Percentiles rank a stretch among this genome's conserved stretches.
Conservation (phyloP, 2,113 vertebrate genomes). For the Chamaea fasciata region DNA sequence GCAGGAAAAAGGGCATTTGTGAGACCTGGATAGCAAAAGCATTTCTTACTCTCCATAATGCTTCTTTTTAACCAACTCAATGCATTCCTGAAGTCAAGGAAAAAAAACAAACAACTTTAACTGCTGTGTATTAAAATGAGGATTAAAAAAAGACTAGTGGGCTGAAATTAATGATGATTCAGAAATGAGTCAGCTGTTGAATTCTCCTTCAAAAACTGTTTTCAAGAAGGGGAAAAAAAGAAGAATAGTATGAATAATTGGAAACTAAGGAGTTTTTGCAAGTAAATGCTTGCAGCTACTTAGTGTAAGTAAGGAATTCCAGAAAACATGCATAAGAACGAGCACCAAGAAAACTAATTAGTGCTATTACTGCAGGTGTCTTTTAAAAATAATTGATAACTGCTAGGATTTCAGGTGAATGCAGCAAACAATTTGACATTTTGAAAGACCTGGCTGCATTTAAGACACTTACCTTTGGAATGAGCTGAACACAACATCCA, state of each 20-base stretch:
- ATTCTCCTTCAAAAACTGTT: conserved; percentile 64
- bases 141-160: conserved; percentile 46
- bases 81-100: neutral
- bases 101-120: conserved; percentile 38
- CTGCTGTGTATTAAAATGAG: neutral
- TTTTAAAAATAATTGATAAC: neutral
- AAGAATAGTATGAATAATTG: conserved; percentile 61
- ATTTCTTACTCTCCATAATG: neutral
- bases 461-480: neutral
- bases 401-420: neutral
- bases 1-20: neutral
- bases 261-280: conserved; percentile 53
- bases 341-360: neutral
- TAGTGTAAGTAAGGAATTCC: neutral
- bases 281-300: conserved; percentile 48
- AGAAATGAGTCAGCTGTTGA: conserved; percentile 73
- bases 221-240: conserved; percentile 28
- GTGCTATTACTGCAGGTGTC: neutral
- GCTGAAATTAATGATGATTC: conserved; percentile 73
- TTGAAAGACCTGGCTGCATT: neutral
- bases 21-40: neutral
- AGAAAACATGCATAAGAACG: neutral
- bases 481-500: neutral
- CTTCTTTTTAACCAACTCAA: neutral
- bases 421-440: neutral